Evolutionary conservation across 2,113 vertebrate genomes (phyloP).

Genomic region (Scomber japonicus): DNA sequence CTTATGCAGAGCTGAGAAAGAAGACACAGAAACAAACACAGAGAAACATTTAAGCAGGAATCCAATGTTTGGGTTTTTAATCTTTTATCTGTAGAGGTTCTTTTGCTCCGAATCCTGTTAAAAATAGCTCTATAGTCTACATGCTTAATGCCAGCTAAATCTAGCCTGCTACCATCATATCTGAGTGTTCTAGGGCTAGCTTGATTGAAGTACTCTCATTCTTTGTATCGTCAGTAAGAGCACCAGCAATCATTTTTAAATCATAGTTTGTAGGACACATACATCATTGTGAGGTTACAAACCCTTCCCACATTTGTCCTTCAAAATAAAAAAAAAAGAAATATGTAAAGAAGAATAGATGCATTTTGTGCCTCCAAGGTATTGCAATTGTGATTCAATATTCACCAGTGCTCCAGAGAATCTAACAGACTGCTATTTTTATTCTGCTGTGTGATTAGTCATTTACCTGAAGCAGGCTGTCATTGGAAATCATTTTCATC

Average conservation of each 20-base stretch:
- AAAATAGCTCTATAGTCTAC: slow-evolving; percentile 21
- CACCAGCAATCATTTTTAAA: slow-evolving; percentile 73
- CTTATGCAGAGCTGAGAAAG: slow-evolving; percentile 61
- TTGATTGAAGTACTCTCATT: slow-evolving; percentile 79
- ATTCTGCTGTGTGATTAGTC: slow-evolving; percentile 73
- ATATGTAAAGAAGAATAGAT: slow-evolving; percentile 60
- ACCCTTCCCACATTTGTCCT: slow-evolving; percentile 54
- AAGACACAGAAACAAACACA: slow-evolving; percentile 19
- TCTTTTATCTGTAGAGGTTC: slow-evolving; percentile 19
- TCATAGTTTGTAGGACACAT: slow-evolving; percentile 56
- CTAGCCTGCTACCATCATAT: slow-evolving; percentile 31
- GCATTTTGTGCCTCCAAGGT: slow-evolving; percentile 54
- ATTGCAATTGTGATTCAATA: slow-evolving; percentile 61
- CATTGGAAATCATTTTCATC: slow-evolving; percentile 81
- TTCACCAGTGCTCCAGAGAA: slow-evolving; percentile 51
- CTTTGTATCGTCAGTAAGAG: slow-evolving; percentile 57
- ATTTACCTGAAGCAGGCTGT: slow-evolving; percentile 78
- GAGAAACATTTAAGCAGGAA: background rate
- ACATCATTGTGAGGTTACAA: slow-evolving; percentile 61
- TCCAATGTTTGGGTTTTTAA: background rate
- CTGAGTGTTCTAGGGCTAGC: slow-evolving; percentile 44
- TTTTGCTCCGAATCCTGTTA: slow-evolving; percentile 5
- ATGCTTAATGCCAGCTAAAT: slow-evolving; percentile 48
- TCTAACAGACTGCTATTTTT: slow-evolving; percentile 76
- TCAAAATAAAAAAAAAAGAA: slow-evolving; percentile 3